Percentiles rank a stretch among this genome's conserved stretches.
Evolutionary conservation across 2,888 invertebrate genomes (phyloP).

Genomic region (Eupithecia vulgata): DNA sequence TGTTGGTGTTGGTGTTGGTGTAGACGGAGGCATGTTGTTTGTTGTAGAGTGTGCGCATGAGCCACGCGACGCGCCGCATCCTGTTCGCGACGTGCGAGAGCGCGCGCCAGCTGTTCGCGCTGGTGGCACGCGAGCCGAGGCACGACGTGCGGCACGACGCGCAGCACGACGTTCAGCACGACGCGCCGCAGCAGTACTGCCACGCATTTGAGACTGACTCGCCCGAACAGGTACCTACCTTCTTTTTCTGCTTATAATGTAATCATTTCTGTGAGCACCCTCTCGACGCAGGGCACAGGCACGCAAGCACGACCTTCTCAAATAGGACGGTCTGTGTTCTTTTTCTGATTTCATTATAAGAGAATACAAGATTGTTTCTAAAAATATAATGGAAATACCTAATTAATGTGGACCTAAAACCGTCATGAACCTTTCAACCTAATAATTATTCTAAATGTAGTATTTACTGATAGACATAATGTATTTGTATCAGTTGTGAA

Average conservation of each 20-base stretch:
- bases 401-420: neutral
- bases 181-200: slow-evolving; percentile 90
- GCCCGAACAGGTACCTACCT: slow-evolving; percentile 86
- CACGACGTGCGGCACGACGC: slow-evolving; percentile 55
- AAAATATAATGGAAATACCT: too few species aligned
- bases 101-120: slow-evolving; percentile 90
- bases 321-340: too few species aligned
- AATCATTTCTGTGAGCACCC: too few species aligned
- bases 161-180: neutral
- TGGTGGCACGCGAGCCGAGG: slow-evolving; percentile 84
- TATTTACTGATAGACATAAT: too few species aligned
- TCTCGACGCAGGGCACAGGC: too few species aligned
- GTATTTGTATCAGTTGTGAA: too few species aligned
- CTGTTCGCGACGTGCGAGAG: slow-evolving; percentile 94
- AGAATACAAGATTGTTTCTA: neutral
- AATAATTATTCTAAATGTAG: too few species aligned
- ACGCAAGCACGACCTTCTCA: too few species aligned
- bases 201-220: slow-evolving; percentile 91
- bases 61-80: slow-evolving; percentile 92
- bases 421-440: neutral
- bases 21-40: neutral
- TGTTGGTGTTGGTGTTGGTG: neutral
- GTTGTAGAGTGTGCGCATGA: slow-evolving; percentile 91
- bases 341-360: too few species aligned
- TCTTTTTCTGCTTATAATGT: neutral